Percentiles rank a stretch among this genome's conserved stretches.
Evolutionary conservation across 1,140 invertebrate species (phyloP).

Genomic region (Drosophila azteca): DNA sequence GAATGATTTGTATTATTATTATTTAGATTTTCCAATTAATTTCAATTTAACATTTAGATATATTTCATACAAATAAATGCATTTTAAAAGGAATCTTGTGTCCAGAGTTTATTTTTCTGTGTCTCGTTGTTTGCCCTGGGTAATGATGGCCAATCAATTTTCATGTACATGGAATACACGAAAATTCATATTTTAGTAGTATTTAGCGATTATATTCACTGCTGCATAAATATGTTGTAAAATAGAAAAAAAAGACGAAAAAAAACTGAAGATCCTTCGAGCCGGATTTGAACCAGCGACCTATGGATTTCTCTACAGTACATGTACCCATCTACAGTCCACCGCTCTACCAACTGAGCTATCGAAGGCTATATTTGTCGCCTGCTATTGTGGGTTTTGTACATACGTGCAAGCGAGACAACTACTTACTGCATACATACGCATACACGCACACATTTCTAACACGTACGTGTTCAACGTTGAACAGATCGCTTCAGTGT

Average conservation of each 20-base stretch:
- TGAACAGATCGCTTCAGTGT: not conserved
- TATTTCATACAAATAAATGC: too few relatives aligned
- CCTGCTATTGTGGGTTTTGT: not conserved
- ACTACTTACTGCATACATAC: not conserved
- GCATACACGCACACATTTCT: not conserved
- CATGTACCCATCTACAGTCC: conserved; percentile 87
- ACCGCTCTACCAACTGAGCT: conserved; percentile 95
- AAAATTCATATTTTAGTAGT: too few relatives aligned
- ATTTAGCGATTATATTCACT: too few relatives aligned
- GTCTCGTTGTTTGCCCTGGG: too few relatives aligned
- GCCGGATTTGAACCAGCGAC: conserved; percentile 90
- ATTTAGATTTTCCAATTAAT: not conserved
- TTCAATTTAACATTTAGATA: too few relatives aligned
- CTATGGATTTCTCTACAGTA: conserved; percentile 85
- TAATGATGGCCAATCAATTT: too few relatives aligned
- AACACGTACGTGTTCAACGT: too few relatives aligned
- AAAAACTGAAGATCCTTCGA: conserved; percentile 85
- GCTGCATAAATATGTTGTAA: too few relatives aligned
- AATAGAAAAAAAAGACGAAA: too few relatives aligned
- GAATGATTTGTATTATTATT: conserved; percentile 17
- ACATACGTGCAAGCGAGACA: conserved; percentile 2
- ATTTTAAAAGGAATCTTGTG: too few relatives aligned
- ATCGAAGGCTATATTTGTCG: conserved; percentile 86
- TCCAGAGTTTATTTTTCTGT: too few relatives aligned
- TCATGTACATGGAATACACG: too few relatives aligned